These are phyloP conservation scores for Limnephilus rhombicus DNA, from an alignment of 2,888 invertebrate genomes.

Conservation along the genomic window DNA sequence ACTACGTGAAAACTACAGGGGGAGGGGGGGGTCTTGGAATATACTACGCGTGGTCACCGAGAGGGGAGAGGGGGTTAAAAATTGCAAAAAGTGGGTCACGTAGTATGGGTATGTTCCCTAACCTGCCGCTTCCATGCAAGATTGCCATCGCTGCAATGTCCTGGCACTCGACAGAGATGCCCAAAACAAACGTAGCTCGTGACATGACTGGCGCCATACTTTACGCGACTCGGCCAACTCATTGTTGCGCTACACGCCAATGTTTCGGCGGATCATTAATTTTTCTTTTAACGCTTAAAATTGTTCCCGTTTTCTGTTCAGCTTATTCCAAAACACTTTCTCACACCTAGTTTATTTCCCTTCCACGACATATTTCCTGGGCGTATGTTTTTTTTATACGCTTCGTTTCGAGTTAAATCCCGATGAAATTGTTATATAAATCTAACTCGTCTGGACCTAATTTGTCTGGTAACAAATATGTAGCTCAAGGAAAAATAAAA, in stretches of 20 bases:
- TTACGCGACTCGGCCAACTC: neutral
- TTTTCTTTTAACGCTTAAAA: constrained; percentile 8
- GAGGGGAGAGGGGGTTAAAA: too few relatives aligned
- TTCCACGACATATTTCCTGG: neutral
- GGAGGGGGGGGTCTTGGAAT: too few relatives aligned
- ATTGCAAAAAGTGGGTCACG: too few relatives aligned
- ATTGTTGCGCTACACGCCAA: neutral
- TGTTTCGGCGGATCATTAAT: neutral
- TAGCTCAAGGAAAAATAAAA: too few relatives aligned
- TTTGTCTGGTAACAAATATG: neutral
- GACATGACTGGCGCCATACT: constrained; percentile 10
- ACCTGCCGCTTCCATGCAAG: constrained; percentile 6
- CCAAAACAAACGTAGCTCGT: neutral
- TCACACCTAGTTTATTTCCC: neutral
- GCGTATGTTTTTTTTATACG: neutral
- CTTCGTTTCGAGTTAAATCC: neutral
- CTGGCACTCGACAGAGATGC: neutral
- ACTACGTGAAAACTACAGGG: too few relatives aligned
- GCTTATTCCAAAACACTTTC: neutral
- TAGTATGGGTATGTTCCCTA: too few relatives aligned
- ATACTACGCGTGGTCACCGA: too few relatives aligned
- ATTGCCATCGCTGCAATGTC: constrained; percentile 11
- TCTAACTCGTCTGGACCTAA: neutral
- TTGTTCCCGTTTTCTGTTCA: neutral
- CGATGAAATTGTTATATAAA: neutral